phyloP scores from a whole-genome alignment of 2,113 vertebrate genomes.

The Anolis carolinensis region DNA sequence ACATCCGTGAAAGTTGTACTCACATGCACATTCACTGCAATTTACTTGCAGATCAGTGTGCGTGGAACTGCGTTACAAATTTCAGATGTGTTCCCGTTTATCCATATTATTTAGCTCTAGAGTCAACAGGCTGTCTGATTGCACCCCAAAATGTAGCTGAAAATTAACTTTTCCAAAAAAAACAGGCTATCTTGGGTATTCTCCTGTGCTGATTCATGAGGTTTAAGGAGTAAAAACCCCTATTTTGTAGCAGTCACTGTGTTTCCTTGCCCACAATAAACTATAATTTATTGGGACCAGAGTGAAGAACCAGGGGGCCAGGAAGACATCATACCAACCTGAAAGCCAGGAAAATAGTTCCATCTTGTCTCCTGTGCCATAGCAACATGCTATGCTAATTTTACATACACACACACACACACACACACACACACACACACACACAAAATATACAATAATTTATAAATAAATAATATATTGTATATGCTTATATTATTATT shows the following conservation, averaged over 20 bases:
- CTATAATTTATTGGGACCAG: too few relatives aligned
- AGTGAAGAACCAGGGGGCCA: too few relatives aligned
- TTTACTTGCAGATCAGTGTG: background rate
- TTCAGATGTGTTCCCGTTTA: background rate
- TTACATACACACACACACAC: too few relatives aligned
- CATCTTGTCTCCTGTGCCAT: too few relatives aligned
- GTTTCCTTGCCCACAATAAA: background rate
- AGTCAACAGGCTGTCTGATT: background rate
- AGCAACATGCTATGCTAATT: too few relatives aligned
- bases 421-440: too few relatives aligned
- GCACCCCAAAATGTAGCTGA: background rate
- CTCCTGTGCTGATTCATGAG: background rate
- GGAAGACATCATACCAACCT: too few relatives aligned
- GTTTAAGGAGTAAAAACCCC: background rate
- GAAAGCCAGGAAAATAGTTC: too few relatives aligned
- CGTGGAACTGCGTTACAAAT: background rate
- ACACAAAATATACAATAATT: too few relatives aligned
- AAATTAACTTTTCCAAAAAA: background rate
- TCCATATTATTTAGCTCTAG: background rate
- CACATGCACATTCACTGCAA: accelerated
- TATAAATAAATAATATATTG: too few relatives aligned
- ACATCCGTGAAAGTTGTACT: background rate
- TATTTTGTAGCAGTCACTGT: background rate
- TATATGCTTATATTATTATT: too few relatives aligned
- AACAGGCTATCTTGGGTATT: background rate